Evolutionary conservation across 2,113 vertebrate species (phyloP), one percentile per base, ranked within the genome.

Genomic region (Calcarius ornatus): DNA sequence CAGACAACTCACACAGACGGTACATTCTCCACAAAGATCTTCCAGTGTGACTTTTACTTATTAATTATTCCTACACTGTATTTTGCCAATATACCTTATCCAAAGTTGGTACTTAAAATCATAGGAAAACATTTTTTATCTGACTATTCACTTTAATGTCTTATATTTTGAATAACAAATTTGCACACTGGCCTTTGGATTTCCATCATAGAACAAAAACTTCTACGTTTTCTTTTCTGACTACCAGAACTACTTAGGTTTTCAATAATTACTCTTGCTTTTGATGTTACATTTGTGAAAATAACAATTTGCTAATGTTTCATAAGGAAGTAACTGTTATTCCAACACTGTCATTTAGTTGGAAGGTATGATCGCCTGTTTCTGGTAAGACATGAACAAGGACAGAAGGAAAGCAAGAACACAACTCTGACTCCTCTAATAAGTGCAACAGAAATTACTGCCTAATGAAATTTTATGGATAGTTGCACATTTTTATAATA

Each of bases 401-500:
- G 72, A 92, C 70, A 66, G 82, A 96, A 93, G 30, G 90, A 65
- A 51, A 64, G 35, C 60, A 88, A 87, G 88, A 28, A 83, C 37
- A 37, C 1, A 4, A 45, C 82, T 92, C 50, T 70, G 50, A 68
- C 68, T 92, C 90, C 77, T 79, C 48, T 25, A 76, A 50, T 59
- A 45, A 91, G 0, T 96, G 65, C 86, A 93, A 84, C 61, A 77
- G 37, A 92, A 84, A 81, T 70, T 80, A 94, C 19, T 92, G 73
- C 66, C 93, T 93, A 96, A 84, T 61, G 84, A 63, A 93, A n/a
- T 85, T 84, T 96, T 95, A 85, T 45, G 90, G 78, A 77, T 50
- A 91, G 70, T 13, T 69, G 81, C 71, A 75, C 53, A 54, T 78
- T 97, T 98, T 97, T 83, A 83, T 90, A 97, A 96, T 97, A 96